Evolutionary conservation across 2,888 invertebrate species (phyloP), one percentile per base, ranked within the genome.

Genomic region (Protula sp.): DNA sequence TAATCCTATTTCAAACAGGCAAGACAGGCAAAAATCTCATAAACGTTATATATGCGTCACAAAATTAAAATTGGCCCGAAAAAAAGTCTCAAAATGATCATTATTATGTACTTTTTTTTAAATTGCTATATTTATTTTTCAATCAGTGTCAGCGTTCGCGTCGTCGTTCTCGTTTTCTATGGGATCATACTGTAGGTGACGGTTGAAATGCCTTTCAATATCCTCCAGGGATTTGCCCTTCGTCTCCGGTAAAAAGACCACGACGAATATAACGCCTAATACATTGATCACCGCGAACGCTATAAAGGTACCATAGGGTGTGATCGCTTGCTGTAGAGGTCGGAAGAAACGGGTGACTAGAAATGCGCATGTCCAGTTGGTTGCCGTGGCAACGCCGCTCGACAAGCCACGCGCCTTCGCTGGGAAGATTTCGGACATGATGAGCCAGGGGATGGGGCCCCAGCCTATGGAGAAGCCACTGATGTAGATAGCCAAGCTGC

Each of bases 201-300:
- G 26, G 27, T 48, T 38, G 47, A 65, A 66, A 30, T 53, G 29
- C 24, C 38, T 51, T 31, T 78, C 76, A 75, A 95, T 95, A 74
- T 94, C 94, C 79, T 94, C 93, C 68, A 95, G 85, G 68, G 90
- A 90, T 79, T 89, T 90, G n/a, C 95, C 94, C 73, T 89, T 88
- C 1, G 95, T 97, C 83, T 97, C 95, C 14, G 94, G 94, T 55
- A 95, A 90, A 76, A 86, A 90, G 70, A 89, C 83, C 73, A 89
- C 87, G 3, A 91, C 90, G 81, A 94, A 94, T 5, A 90, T 81
- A 61, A 92, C 81, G 51, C 90, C 89, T 19, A 87, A 57, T 2
- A 88, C 67, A 75, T 90, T 89, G 69, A 92, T 86, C 4, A 83
- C 74, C 24, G 88, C 87, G 78, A 92, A 95, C 63, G 91, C 73